Evolutionary conservation across 64 coral and sea anemone genomes (phyloP), one percentile per base, ranked within the genome.

Genomic region (Montipora efflorescens): DNA sequence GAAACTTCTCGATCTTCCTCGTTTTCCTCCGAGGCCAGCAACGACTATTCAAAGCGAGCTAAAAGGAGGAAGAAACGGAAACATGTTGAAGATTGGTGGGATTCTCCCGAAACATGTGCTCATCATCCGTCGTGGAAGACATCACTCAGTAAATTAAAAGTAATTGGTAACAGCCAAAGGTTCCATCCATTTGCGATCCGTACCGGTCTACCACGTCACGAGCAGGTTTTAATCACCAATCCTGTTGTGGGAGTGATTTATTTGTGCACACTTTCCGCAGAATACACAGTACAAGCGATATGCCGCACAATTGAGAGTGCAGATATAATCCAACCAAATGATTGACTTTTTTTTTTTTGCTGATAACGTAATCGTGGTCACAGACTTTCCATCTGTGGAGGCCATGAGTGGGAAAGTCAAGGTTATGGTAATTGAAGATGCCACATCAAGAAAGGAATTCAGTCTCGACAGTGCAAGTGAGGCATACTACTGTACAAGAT

Each of bases 311-410:
- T 61, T 90, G 88, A 80, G 59, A 90, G 45, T 47, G 15, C 87
- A 59, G 89, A 91, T 77, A 67, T 81, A 46, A 15, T 79, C 79
- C 76, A 91, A 51, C 89, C 78, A 22, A 91, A 81, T 69, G 89
- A 91, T 91, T 91, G 89, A 48, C 78, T 91, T 19, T 91, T 81
- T 36, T 36, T 36, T 36, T 59, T 91, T 74, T 81, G 89, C 89
- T 82, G 89, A 91, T 67, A 91, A 91, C 52, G 62, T 91, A 8
- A 91, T 91, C 80, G 46, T 82, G 28, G 89, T 91, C 72, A 91
- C 89, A 91, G 89, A 91, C 77, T 91, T 36, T 66, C 47, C 70
- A 82, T 91, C 78, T 91, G 62, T 82, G 78, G 87, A 91, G 89
- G 58, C 78, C 44, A 82, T 91, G 78, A 91, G 43, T 57, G 89